Evolutionary conservation across 2,797 vertebrate species (phyloP), one percentile per base, ranked within the genome.

Genomic region (Eulemur rubriventer): DNA sequence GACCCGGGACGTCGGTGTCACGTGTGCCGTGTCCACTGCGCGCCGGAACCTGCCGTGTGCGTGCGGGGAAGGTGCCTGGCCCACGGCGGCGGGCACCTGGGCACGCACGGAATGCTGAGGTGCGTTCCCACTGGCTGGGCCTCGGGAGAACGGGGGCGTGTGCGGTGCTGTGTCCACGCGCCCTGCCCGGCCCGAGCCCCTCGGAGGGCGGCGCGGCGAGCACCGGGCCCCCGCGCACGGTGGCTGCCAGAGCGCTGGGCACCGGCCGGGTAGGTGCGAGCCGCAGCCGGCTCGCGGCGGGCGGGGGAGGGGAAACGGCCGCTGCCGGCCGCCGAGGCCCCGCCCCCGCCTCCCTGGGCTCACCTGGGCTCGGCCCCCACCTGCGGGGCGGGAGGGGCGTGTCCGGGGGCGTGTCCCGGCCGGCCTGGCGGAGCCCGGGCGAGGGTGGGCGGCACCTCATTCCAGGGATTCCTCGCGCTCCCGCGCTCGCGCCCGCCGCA

Each of bases 401-500:
- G 88, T 0, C 46, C 14, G 59, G 83, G 89, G 97, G 97, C 95
- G 95, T 43, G 79, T 9, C 75, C 52, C 9, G 80, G 24, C 41
- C 59, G 38, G 84, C 61, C 72, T 2, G 7, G 89, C 61, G 6
- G 88, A 76, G 46, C 89, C 67, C 7, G 10, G 63, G 72, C 3
- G 82, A 38, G 79, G 81, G 96, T 95, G 80, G 95, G 96, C 95
- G 96, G 97, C 5, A 99, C 99, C 98, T 99, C 99, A 99, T 99
- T 99, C 99, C 99, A 98, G 92, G 98, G 93, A 99, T 99, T 99
- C 99, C 99, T 98, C 97, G 98, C 99, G 99, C 99, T 99, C 99
- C 98, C 98, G 87, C 97, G 98, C 98, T 96, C 98, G 98, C 98
- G 75, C 94, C 89, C 92, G 81, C 92, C 28, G 35, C 65, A 0